A percentile compares a stretch with the other conserved stretches of the same genome.
These are phyloP conservation scores for Limosa lapponica DNA, from an alignment of 2,797 vertebrate genomes.

Conservation along the genomic window DNA sequence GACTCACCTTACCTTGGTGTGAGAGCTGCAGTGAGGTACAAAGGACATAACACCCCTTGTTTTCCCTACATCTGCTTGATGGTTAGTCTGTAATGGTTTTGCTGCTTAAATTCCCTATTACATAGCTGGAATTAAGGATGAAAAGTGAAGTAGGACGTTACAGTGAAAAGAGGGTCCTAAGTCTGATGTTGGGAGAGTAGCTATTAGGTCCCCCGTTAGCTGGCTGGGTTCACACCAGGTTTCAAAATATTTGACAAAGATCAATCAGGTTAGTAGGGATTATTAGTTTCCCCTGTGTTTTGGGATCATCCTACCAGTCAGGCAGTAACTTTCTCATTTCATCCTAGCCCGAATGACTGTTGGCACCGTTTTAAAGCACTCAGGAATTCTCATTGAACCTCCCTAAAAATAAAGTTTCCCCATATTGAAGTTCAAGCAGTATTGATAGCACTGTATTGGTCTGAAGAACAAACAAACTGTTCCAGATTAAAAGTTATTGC, in stretches of 20 bases:
- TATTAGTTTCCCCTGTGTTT: neutral
- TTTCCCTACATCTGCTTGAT: neutral
- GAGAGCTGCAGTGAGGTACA: neutral
- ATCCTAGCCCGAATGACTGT: neutral
- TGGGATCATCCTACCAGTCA: neutral
- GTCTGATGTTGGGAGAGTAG: neutral
- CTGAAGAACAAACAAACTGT: neutral
- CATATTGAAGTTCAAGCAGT: neutral
- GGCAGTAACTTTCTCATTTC: neutral
- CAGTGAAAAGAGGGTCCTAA: neutral
- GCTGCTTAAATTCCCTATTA: neutral
- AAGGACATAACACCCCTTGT: neutral
- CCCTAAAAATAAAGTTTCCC: neutral
- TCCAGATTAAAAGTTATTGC: neutral
- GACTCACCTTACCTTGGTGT: neutral
- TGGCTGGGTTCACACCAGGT: neutral
- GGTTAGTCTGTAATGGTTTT: neutral
- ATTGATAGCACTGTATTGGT: neutral
- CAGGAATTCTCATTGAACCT: rapidly evolving
- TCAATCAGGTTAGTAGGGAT: neutral
- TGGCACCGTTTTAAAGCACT: neutral
- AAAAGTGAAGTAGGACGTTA: neutral
- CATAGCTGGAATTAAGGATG: neutral
- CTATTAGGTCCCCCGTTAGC: neutral
- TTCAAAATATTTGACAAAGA: neutral